Evolutionary conservation across 2,113 vertebrate genomes (phyloP).

Genomic region (Egretta garzetta): DNA sequence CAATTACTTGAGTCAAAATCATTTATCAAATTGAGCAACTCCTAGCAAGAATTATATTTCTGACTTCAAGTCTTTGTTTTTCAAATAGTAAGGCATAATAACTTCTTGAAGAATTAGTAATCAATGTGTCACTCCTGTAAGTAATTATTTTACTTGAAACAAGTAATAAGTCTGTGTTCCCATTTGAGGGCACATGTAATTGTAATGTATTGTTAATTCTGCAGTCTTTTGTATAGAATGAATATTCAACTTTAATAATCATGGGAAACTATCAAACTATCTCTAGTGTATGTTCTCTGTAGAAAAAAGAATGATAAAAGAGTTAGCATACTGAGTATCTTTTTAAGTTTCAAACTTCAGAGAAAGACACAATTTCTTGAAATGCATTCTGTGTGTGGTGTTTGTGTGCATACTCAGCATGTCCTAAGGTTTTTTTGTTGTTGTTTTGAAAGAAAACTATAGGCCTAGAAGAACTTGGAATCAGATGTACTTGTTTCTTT

Average conservation of each 20-base stretch:
- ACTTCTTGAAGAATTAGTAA: slow-evolving; percentile 60
- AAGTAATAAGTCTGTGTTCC: slow-evolving; percentile 60
- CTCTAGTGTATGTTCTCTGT: neutral
- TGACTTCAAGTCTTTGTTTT: slow-evolving; percentile 58
- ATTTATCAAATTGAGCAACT: slow-evolving; percentile 61
- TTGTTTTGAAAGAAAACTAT: neutral
- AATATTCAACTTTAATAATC: slow-evolving; percentile 54
- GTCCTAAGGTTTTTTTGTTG: neutral
- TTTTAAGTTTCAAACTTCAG: slow-evolving; percentile 21
- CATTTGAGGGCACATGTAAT: slow-evolving; percentile 51
- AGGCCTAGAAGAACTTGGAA: neutral
- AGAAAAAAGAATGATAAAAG: neutral
- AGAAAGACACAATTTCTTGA: neutral
- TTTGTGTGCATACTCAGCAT: neutral
- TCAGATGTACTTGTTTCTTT: neutral
- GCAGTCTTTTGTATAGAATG: slow-evolving; percentile 41
- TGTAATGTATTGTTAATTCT: slow-evolving; percentile 61
- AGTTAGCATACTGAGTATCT: neutral
- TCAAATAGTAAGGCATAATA: slow-evolving; percentile 62
- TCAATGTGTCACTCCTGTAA: slow-evolving; percentile 55
- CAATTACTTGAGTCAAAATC: slow-evolving; percentile 68
- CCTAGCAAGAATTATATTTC: slow-evolving; percentile 54
- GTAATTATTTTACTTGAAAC: slow-evolving; percentile 61
- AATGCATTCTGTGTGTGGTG: neutral
- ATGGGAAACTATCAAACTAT: slow-evolving; percentile 39